phyloP scores from a whole-genome alignment of 1,140 invertebrate genomes.

The Papilio machaon region DNA sequence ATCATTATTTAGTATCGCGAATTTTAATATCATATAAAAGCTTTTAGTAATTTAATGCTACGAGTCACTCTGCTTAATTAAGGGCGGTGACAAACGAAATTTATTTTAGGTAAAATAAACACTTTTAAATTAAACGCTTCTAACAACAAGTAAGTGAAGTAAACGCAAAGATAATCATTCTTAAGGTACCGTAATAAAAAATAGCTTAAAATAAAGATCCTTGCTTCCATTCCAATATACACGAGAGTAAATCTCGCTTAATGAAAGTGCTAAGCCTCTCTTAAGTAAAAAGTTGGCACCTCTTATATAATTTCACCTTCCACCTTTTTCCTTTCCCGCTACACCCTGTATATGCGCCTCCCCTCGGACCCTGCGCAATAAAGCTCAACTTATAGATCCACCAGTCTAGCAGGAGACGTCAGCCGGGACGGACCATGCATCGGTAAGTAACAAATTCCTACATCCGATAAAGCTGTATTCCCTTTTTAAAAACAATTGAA shows the following conservation, averaged over 20 bases:
- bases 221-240: not conserved
- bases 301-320: conserved; percentile 36
- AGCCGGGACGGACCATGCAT: conserved; percentile 39
- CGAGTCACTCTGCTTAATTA: conserved; percentile 13
- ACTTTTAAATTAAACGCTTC: not conserved
- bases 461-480: not conserved
- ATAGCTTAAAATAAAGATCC: not conserved
- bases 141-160: not conserved
- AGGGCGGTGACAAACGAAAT: conserved; percentile 12
- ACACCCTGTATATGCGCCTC: conserved; percentile 41
- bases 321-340: not conserved
- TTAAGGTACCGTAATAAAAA: not conserved
- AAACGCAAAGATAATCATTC: not conserved
- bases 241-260: not conserved
- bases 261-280: conserved; percentile 21
- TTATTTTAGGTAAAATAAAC: not conserved
- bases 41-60: conserved; percentile 30
- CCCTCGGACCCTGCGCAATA: conserved; percentile 56
- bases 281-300: conserved; percentile 17
- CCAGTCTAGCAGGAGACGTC: conserved; percentile 40
- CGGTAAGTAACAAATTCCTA: conserved; percentile 41
- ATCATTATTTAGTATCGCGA: not conserved
- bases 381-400: conserved; percentile 54
- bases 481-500: not conserved
- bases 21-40: not conserved